These are phyloP conservation scores for Cylas formicarius DNA, from an alignment of 1,140 invertebrate genomes.

Conservation along the genomic window DNA sequence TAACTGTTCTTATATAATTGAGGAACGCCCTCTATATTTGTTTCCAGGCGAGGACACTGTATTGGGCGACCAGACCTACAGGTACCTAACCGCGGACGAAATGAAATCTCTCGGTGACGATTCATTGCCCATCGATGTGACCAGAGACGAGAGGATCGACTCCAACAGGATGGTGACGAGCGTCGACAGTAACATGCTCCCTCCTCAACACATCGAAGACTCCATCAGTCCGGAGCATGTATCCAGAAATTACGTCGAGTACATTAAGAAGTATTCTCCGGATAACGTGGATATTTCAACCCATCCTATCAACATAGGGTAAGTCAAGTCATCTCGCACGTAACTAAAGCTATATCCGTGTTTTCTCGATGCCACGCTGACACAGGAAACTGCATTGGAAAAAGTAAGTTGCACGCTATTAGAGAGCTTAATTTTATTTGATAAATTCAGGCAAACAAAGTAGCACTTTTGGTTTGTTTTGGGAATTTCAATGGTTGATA, in stretches of 20 bases:
- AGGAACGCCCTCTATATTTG: too few species aligned
- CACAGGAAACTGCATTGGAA: slow-evolving; percentile 80
- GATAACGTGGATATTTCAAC: slow-evolving; percentile 66
- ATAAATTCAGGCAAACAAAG: too few species aligned
- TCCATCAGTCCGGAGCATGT: slow-evolving; percentile 56
- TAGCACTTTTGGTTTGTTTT: too few species aligned
- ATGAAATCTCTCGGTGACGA: slow-evolving; percentile 93
- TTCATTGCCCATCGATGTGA: slow-evolving; percentile 86
- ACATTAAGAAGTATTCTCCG: slow-evolving; percentile 42
- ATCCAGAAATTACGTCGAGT: slow-evolving; percentile 52
- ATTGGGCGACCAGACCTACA: slow-evolving; percentile 83
- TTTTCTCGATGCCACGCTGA: not conserved
- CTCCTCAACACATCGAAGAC: slow-evolving; percentile 54
- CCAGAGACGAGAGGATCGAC: slow-evolving; percentile 75
- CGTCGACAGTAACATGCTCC: slow-evolving; percentile 40
- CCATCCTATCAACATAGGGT: slow-evolving; percentile 69
- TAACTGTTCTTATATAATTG: too few species aligned
- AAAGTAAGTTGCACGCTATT: slow-evolving; percentile 57
- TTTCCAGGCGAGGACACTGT: slow-evolving; percentile 77
- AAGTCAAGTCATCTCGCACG: slow-evolving; percentile 38
- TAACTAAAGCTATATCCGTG: not conserved
- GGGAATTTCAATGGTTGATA: too few species aligned
- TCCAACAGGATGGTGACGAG: slow-evolving; percentile 47
- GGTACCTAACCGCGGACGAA: slow-evolving; percentile 86
- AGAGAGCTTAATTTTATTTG: too few species aligned